Conservation (phyloP, 2,113 vertebrate species). For the Ramphastos sulfuratus region DNA sequence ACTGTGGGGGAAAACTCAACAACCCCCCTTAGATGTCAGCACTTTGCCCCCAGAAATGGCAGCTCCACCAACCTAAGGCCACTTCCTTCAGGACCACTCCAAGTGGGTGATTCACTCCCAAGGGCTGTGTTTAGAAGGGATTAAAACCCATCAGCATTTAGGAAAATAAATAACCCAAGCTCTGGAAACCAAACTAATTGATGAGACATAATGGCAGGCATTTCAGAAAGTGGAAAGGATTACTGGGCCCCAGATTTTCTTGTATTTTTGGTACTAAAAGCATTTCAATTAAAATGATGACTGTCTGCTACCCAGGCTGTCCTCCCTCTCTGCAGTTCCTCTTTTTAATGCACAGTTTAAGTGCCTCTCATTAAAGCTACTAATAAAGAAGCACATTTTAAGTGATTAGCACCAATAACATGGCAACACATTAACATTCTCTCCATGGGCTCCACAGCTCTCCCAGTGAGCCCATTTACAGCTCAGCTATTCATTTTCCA, state of each 20-base stretch:
- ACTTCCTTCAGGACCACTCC: neutral
- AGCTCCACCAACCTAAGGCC: neutral
- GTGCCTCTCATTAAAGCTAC: slow-evolving; percentile 78
- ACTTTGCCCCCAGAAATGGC: neutral
- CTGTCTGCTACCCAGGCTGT: slow-evolving; percentile 63
- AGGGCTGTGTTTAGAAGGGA: neutral
- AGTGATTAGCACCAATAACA: slow-evolving; percentile 77
- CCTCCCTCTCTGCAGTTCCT: slow-evolving; percentile 61
- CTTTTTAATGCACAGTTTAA: slow-evolving; percentile 77
- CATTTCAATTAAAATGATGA: slow-evolving; percentile 73
- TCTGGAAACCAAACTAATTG: slow-evolving; percentile 14
- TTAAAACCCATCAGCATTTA: neutral
- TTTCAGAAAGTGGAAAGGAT: slow-evolving; percentile 39
- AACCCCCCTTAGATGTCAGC: neutral
- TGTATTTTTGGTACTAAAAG: slow-evolving; percentile 56
- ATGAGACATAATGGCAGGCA: neutral
- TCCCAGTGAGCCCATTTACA: slow-evolving; percentile 67
- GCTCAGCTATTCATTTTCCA: slow-evolving; percentile 69
- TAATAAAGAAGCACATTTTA: slow-evolving; percentile 76
- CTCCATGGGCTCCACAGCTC: slow-evolving; percentile 56
- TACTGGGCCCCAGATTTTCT: slow-evolving; percentile 38
- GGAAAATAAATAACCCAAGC: slow-evolving; percentile 10
- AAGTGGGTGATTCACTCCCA: neutral
- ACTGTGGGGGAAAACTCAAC: neutral
- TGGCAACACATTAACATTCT: slow-evolving; percentile 68